A percentile compares a stretch with the other conserved stretches of the same genome.
Conservation (phyloP, 2,797 vertebrate species). For the Telmatherina bonti region DNA sequence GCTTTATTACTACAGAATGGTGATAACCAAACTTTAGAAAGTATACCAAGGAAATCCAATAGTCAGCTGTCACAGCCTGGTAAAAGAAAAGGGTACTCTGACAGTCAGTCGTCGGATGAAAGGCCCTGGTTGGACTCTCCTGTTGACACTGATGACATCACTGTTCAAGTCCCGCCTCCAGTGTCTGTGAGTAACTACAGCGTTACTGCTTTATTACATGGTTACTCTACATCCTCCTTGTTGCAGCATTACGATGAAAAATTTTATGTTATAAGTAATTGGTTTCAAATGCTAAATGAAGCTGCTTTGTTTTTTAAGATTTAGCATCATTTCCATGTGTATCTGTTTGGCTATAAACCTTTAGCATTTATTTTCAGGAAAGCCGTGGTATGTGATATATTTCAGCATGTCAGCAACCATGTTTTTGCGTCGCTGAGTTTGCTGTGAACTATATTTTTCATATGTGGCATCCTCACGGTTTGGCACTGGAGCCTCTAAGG, state of each 20-base stretch:
- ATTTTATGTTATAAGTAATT: neutral
- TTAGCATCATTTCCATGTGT: neutral
- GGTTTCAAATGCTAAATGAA: neutral
- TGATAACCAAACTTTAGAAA: slow-evolving; percentile 85
- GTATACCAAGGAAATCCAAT: slow-evolving; percentile 82
- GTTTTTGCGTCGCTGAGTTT: slow-evolving; percentile 38
- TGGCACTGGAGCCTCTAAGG: slow-evolving; percentile 18
- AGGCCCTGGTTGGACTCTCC: slow-evolving; percentile 82
- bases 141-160: slow-evolving; percentile 86
- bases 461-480: slow-evolving; percentile 2
- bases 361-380: neutral
- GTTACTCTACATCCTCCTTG: neutral
- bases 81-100: slow-evolving; percentile 84
- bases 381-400: neutral
- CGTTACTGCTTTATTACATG: slow-evolving; percentile 2
- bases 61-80: slow-evolving; percentile 79
- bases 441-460: slow-evolving; percentile 45
- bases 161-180: slow-evolving; percentile 85
- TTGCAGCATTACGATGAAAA: neutral
- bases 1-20: slow-evolving; percentile 83
- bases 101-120: slow-evolving; percentile 83
- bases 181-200: slow-evolving; percentile 79
- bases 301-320: neutral
- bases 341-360: neutral
- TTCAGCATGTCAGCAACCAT: neutral